Percentiles rank a stretch among this genome's conserved stretches.
Evolutionary conservation across 2,113 vertebrate genomes (phyloP).

Genomic region (Hemiscyllium ocellatum): DNA sequence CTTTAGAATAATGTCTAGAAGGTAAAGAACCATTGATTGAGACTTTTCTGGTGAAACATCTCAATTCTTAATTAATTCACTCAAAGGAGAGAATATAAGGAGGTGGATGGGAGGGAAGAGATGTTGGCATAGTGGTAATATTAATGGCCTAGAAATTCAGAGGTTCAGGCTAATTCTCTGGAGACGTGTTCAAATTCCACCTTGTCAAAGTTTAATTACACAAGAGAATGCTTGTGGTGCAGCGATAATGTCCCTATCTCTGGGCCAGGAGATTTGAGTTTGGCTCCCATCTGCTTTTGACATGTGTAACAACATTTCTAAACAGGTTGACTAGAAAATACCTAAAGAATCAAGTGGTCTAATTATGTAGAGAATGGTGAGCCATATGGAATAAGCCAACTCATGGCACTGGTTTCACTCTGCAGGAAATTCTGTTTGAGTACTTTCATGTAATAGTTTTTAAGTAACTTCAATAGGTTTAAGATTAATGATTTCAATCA

Average conservation of each 20-base stretch:
- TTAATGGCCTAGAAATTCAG: no score
- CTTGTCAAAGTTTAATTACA: no score
- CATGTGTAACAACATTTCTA: no score
- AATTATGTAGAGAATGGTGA: background rate
- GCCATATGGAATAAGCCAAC: background rate
- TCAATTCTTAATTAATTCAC: background rate
- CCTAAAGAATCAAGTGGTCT: background rate
- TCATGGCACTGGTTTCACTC: background rate
- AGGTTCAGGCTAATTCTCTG: no score
- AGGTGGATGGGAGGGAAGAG: no score
- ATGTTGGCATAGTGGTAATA: no score
- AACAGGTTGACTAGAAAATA: no score
- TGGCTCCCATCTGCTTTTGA: no score
- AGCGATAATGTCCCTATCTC: no score
- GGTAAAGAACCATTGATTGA: background rate
- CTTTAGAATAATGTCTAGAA: background rate
- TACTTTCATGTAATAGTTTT: constrained; percentile 2
- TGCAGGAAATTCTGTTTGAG: background rate
- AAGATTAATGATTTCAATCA: constrained; percentile 16
- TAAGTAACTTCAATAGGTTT: background rate
- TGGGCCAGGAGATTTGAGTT: no score
- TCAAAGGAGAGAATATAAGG: background rate
- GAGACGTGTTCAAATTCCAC: no score
- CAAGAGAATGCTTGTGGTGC: no score
- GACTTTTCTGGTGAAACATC: background rate